Evolutionary conservation across 2,797 vertebrate species (phyloP), one percentile per base, ranked within the genome.

Genomic region (Acanthurus tractus): DNA sequence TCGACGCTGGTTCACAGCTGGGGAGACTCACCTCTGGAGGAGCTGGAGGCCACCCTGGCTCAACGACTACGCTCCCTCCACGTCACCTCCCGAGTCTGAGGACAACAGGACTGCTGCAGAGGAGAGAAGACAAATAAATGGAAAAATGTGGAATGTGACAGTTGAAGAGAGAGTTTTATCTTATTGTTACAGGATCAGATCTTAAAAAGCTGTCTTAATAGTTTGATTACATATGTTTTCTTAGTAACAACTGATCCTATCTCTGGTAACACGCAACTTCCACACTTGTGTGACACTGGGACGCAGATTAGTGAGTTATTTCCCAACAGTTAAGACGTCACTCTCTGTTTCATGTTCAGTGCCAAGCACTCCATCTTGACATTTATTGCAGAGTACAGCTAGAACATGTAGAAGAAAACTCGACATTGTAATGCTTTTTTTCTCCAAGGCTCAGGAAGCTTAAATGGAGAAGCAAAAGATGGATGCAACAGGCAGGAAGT

Each of bases 41-140:
- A 97, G 89, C 92, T 99, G 88, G 97, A 98, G 93, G 90, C 78
- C 44, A 94, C 96, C 0, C 91, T 99, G 89, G 96, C 96, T 0
- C 88, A 86, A 62, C 95, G 98, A 0, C 94, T 99, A 66, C 96
- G 96, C 86, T 97, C 97, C 0, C 86, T 97, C n/a, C 97, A 97
- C 0, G 88, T 97, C 91, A 97, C 96, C 13, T 98, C 97, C 59
- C 81, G 96, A 2, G 97, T 98, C 81, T 99, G 96, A 99, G 74
- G 76, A 59, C 17, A 13, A 52, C 10, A 8, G 8, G 15, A 55
- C 49, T 67, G 52, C 85, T 36, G 58, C 78, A 50, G 68, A 61
- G 76, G 62, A 82, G 55, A 74, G 25, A 65, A 20, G 52, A 74
- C 15, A 61, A 52, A 81, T 17, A 40, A 79, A 48, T 56, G 45